Conservation (phyloP, 2,113 vertebrate species). For the Trinectes maculatus region DNA sequence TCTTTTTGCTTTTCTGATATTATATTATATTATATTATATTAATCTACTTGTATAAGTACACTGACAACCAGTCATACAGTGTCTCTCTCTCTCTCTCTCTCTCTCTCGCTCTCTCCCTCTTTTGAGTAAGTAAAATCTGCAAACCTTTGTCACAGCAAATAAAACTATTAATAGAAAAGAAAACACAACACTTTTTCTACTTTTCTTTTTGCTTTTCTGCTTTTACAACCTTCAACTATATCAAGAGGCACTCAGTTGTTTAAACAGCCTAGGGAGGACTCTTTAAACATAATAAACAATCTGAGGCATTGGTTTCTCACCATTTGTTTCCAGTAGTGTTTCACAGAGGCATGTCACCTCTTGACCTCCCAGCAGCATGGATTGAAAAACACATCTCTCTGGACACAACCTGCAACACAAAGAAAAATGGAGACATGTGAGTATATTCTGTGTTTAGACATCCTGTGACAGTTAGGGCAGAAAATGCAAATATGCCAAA, state of each 20-base stretch:
- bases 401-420: conserved; percentile 66
- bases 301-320: conserved; percentile 50
- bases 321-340: conserved; percentile 78
- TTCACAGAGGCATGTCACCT: conserved; percentile 76
- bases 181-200: too few relatives aligned
- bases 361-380: conserved; percentile 62
- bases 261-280: neutral
- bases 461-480: neutral
- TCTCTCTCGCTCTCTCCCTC: too few relatives aligned
- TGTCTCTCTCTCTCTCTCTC: too few relatives aligned
- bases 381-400: conserved; percentile 51
- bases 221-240: neutral
- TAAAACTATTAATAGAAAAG: neutral
- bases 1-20: neutral
- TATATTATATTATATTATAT: too few relatives aligned
- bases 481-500: neutral
- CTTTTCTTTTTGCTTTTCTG: neutral
- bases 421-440: conserved; percentile 1
- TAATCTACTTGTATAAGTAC: too few relatives aligned
- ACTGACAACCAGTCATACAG: too few relatives aligned
- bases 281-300: neutral
- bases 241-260: neutral
- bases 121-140: too few relatives aligned
- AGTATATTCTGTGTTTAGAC: neutral
- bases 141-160: too few relatives aligned